phyloP scores from a whole-genome alignment of 2,113 vertebrate genomes.

The Steatornis caripensis region DNA sequence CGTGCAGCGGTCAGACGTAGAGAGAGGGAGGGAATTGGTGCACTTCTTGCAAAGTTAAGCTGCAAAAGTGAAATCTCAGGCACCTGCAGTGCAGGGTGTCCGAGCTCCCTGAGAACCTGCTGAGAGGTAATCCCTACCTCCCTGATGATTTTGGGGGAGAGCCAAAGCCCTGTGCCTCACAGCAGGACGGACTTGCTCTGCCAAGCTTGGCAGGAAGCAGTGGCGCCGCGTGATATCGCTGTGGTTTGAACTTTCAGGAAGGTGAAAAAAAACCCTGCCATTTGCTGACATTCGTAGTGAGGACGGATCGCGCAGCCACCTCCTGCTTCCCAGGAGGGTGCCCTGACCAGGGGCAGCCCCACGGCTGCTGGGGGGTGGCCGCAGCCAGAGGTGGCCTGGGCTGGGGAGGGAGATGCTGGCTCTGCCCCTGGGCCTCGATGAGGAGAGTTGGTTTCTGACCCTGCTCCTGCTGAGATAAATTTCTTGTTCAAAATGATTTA shows the following conservation, averaged over 20 bases:
- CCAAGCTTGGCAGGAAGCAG: background rate
- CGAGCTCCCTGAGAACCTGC: background rate
- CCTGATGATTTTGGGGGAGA: background rate
- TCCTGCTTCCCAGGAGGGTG: too few relatives aligned
- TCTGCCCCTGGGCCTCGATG: background rate
- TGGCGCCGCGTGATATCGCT: fast-evolving
- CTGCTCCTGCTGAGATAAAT: background rate
- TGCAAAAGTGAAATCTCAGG: background rate
- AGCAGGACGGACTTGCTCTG: fast-evolving
- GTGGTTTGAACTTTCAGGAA: background rate
- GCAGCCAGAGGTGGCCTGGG: background rate
- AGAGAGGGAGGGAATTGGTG: background rate
- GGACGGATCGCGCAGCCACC: background rate
- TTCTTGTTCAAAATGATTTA: background rate
- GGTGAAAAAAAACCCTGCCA: background rate
- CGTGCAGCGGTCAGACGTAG: background rate
- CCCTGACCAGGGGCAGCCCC: background rate
- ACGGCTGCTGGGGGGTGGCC: background rate
- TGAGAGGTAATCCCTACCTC: background rate
- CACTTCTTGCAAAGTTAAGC: background rate
- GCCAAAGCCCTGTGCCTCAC: fast-evolving
- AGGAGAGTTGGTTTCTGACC: background rate
- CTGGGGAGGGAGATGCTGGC: background rate
- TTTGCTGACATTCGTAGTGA: background rate
- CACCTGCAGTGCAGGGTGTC: background rate